Conservation (phyloP, 2,797 vertebrate genomes). For the Champsocephalus gunnari region DNA sequence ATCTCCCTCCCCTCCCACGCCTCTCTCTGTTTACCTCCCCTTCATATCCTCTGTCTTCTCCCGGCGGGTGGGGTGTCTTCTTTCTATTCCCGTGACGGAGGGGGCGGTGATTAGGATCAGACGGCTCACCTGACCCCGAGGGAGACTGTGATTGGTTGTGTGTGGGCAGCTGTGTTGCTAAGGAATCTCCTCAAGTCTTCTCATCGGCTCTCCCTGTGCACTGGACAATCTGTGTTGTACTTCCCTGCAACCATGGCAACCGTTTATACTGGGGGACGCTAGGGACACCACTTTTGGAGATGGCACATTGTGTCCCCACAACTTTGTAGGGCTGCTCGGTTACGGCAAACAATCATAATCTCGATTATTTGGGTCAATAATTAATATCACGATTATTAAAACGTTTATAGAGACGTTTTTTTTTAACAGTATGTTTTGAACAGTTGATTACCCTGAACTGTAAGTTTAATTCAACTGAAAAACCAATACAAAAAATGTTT, state of each 20-base stretch:
- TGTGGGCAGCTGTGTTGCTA: conserved; percentile 53
- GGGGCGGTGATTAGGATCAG: conserved; percentile 40
- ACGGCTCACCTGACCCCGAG: conserved; percentile 34
- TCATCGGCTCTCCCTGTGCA: conserved; percentile 3
- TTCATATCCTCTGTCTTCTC: conserved; percentile 19
- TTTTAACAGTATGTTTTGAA: too few species aligned
- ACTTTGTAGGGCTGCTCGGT: too few species aligned
- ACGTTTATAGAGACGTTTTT: too few species aligned
- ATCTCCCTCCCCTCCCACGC: conserved; percentile 9
- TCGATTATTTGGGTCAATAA: too few species aligned
- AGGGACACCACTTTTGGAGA: too few species aligned
- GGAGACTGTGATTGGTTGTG: conserved; percentile 50
- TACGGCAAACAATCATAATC: too few species aligned
- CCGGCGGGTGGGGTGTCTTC: conserved; percentile 40
- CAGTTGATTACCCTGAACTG: too few species aligned
- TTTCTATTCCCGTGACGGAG: conserved; percentile 37
- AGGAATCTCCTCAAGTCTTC: conserved; percentile 48
- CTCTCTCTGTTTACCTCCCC: conserved; percentile 10
- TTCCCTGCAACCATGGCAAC: not conserved
- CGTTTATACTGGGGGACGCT: too few species aligned
- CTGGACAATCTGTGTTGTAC: not conserved
- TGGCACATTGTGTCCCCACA: too few species aligned
- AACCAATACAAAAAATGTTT: too few species aligned
- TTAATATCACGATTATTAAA: too few species aligned
- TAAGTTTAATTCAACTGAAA: too few species aligned